phyloP scores from a whole-genome alignment of 2,888 invertebrate species.

The Platycnemis pennipes region DNA sequence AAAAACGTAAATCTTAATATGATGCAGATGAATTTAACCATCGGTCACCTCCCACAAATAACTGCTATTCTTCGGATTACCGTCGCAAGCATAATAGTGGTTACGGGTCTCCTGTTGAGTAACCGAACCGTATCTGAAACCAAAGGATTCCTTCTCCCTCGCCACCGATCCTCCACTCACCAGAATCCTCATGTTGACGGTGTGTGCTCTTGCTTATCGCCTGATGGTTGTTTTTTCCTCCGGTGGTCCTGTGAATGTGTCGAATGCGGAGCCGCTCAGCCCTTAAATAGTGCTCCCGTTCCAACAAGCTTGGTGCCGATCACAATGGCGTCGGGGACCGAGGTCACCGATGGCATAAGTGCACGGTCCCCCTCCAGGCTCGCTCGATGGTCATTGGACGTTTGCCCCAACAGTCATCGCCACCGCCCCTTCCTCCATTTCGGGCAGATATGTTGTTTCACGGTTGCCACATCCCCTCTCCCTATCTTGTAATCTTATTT shows the following conservation, averaged over 20 bases:
- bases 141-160: no score
- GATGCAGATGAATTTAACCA: no score
- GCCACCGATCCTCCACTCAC: conserved; percentile 13
- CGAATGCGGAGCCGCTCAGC: background rate
- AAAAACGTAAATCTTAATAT: no score
- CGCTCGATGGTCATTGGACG: conserved; percentile 7
- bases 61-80: no score
- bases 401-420: background rate
- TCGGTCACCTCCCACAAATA: no score
- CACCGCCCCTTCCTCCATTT: background rate
- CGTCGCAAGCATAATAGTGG: no score
- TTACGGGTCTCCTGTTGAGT: no score
- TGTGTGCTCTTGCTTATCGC: background rate
- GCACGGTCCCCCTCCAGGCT: background rate
- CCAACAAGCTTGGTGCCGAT: background rate
- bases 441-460: background rate
- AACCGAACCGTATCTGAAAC: no score
- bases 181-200: conserved; percentile 25
- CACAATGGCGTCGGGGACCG: conserved; percentile 46
- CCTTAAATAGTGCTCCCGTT: conserved; percentile 53
- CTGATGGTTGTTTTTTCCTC: background rate
- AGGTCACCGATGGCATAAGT: conserved; percentile 34
- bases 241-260: conserved; percentile 35
- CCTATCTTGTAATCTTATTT: conserved; percentile 20
- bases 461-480: conserved; percentile 54